A percentile compares a stretch with the other conserved stretches of the same genome.
Evolutionary conservation across 1,140 invertebrate genomes (phyloP).

Genomic region (Oryctes rhinoceros): DNA sequence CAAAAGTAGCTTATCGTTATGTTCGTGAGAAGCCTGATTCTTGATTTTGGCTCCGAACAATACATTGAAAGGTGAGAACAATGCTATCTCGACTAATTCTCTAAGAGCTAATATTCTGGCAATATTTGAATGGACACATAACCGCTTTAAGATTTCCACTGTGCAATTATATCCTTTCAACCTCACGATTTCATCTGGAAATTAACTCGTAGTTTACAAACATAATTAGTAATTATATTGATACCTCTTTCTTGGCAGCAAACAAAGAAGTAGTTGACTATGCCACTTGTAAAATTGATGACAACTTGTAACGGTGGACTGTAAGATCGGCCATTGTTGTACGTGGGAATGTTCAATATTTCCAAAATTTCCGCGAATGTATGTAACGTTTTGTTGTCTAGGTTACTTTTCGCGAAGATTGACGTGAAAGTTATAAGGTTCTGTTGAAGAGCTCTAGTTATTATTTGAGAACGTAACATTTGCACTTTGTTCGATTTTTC

Average conservation of each 20-base stretch:
- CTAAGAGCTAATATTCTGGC: constrained; percentile 74
- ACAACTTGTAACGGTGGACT: constrained; percentile 62
- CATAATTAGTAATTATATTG: constrained; percentile 42
- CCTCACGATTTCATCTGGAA: constrained; percentile 63
- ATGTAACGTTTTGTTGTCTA: constrained; percentile 59
- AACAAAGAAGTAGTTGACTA: constrained; percentile 79
- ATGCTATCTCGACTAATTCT: constrained; percentile 75
- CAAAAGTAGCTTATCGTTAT: constrained; percentile 66
- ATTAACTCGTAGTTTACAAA: neutral
- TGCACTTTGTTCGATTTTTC: constrained; percentile 62
- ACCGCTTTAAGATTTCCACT: constrained; percentile 68
- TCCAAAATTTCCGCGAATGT: constrained; percentile 63
- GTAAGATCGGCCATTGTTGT: constrained; percentile 54
- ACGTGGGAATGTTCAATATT: constrained; percentile 59
- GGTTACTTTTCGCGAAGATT: constrained; percentile 51
- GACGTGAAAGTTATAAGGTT: constrained; percentile 63
- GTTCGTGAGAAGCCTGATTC: constrained; percentile 60
- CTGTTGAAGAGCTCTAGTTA: constrained; percentile 62
- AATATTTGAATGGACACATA: constrained; percentile 71
- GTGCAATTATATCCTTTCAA: constrained; percentile 70
- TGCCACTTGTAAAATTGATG: constrained; percentile 73
- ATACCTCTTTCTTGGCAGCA: constrained; percentile 74
- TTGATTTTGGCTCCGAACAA: constrained; percentile 73
- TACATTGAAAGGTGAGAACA: constrained; percentile 68
- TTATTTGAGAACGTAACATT: constrained; percentile 61